Percentiles rank a stretch among this genome's conserved stretches.
Evolutionary conservation across 2,113 vertebrate species (phyloP).

Genomic region (Sprattus sprattus): DNA sequence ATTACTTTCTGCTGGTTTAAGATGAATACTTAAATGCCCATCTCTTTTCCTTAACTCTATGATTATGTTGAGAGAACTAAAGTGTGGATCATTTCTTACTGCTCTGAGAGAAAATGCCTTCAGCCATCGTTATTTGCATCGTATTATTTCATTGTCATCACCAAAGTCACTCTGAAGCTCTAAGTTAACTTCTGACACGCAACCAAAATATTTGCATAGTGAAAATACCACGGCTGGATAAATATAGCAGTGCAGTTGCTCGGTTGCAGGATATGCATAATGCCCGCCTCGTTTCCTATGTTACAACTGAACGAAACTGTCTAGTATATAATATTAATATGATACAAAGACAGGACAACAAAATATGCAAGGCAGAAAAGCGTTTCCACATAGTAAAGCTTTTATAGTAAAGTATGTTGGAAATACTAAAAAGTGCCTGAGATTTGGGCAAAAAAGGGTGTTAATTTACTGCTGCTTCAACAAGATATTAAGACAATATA

Average conservation of each 20-base stretch:
- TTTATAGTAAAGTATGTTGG: too few relatives aligned
- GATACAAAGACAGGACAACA: too few relatives aligned
- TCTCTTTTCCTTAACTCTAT: too few relatives aligned
- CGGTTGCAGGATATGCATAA: neutral
- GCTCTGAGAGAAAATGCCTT: neutral
- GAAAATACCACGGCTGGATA: neutral
- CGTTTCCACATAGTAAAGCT: too few relatives aligned
- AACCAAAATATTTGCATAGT: neutral
- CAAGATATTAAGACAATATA: neutral
- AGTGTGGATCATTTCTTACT: neutral
- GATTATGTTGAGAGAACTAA: neutral
- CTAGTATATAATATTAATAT: too few relatives aligned
- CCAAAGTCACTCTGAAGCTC: neutral
- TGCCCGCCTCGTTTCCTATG: neutral
- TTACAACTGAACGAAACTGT: neutral
- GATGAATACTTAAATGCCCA: neutral
- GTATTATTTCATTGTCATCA: neutral
- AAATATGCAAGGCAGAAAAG: too few relatives aligned
- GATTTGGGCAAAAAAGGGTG: too few relatives aligned
- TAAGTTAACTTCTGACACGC: neutral
- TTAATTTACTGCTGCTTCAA: too few relatives aligned
- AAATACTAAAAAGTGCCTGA: too few relatives aligned
- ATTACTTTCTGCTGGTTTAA: neutral
- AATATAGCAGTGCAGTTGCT: neutral
- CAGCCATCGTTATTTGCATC: neutral